Base-by-base conservation (phyloP, 2,888 invertebrate species). In the Serrognathus titanus region DNA sequence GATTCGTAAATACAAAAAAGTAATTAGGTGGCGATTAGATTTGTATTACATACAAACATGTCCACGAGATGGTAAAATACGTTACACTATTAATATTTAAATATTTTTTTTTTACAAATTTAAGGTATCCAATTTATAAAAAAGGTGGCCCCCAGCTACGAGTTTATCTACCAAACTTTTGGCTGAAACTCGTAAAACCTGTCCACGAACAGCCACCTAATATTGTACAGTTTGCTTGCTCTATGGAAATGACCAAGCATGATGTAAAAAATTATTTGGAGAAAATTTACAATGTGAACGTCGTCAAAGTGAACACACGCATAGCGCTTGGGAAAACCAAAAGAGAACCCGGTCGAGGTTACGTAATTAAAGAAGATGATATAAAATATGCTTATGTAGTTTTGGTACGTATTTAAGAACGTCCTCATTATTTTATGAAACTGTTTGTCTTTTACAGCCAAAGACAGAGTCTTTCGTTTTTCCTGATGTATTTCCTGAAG, bases 151-250 rank as follows among this genome's bases (percentile, higher is more conserved):
- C 98, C n/a, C 97, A 97, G 73, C 79, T 94, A 36, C 81, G 97
- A 57, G 83, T 97, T 8, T 96, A 94, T 76, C 79, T 99, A 36
- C 97, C 98, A 1, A 94, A 97, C 75, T 98, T 98, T 79, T 98
- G 95, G 94, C 87, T 99, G 88, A 97, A 97, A 79, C 71, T 97
- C 12, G 84, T 97, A 0, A 83, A 86, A 53, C 87, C 93, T 1
- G 69, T 74, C 3, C 77, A 81, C 13, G 81, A 82, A 36, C 85
- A 88, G 64, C 92, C 92, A 2, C 81, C 85, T 47, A 94, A 97
- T 80, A 78, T 89, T 40, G 92, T 95, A 0, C 85, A 89, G 51
- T 98, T 99, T 77, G 83, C 90, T 49, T 93, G 94, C 66, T 94
- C 97, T 7, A 90, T 92, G 80, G 87, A 94, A 82, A 99, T 99